Evolutionary conservation across 1,140 invertebrate genomes (phyloP), one percentile per base, ranked within the genome.

Genomic region (Diploscapter pachys): DNA sequence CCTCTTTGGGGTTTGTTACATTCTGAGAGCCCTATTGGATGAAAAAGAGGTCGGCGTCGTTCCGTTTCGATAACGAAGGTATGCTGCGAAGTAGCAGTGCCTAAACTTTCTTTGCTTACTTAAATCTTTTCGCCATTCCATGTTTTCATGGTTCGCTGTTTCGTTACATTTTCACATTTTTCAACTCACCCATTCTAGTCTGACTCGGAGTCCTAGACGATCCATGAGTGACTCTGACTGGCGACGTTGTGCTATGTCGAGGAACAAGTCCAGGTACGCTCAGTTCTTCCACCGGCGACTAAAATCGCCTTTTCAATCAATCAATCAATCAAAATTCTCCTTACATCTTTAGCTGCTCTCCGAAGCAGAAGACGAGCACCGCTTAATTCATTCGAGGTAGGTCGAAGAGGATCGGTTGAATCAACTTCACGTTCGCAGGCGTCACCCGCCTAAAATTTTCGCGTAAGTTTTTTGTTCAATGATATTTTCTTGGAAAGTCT

Each of bases 401-500:
- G 68, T 48, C 68, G 68, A 13, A 70, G 48, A 61, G 68, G 68
- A 13, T 70, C 68, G 31, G 63, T 56, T 6, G 68, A 70, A 52
- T 70, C 68, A n/a, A 70, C 62, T 70, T 70, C 68, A 61, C 68
- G 68, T 70, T 70, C 68, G 63, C 68, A 70, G 9, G 68, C 31
- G 31, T 31, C 31, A 31, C 31, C 31, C 31, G 31, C 31, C 31
- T 31, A 31, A 31, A 31, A 31, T 31, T 31, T 31, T 31, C 31
- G 31, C 31, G 31, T 31, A 31, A 31, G 31, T 31, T 31, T 31
- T 31, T 31, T 31, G 31, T 31, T 31, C 31, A 31, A 31, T 31
- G 31, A 31, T 31, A 31, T 31, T 31, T 31, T 31, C 31, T 31
- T 31, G 31, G 31, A 31, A 31, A 31, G 31, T 31, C 31, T 31